A percentile compares a stretch with the other conserved stretches of the same genome.
These are phyloP conservation scores for Rotaria socialis DNA, from an alignment of 2,888 invertebrate species.

Conservation along the genomic window DNA sequence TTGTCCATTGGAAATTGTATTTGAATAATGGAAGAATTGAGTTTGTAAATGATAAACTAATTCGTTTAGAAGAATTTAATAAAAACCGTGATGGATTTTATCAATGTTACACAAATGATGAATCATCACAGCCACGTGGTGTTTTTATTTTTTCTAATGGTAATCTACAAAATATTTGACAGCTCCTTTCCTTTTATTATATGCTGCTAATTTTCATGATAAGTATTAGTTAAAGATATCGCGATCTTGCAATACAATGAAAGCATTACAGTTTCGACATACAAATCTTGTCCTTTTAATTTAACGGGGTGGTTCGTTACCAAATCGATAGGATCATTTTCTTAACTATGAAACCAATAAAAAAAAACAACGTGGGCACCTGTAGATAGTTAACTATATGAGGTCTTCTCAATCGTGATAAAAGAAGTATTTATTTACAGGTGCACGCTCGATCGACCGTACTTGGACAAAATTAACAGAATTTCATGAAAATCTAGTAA, in stretches of 20 bases:
- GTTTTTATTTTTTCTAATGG: conserved; percentile 8
- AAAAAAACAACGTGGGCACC: no score
- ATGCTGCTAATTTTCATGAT: no score
- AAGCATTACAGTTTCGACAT: no score
- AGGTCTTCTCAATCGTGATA: no score
- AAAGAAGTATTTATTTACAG: neutral
- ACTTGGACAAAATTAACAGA: neutral
- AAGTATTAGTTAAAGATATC: no score
- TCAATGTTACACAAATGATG: neutral
- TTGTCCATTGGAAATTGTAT: neutral
- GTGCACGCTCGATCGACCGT: neutral
- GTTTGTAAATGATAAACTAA: neutral
- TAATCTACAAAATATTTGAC: neutral
- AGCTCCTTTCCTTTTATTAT: no score
- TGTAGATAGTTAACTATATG: no score
- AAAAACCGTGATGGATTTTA: neutral
- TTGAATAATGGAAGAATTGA: neutral
- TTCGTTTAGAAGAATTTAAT: neutral
- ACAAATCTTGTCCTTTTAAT: no score
- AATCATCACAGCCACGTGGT: neutral
- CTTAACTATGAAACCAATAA: no score
- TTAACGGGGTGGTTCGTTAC: no score
- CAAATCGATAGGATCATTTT: no score
- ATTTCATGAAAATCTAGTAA: neutral
- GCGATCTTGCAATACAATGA: no score